Conservation (phyloP, 2,888 invertebrate genomes). For the Caenorhabditis sulstoni region DNA sequence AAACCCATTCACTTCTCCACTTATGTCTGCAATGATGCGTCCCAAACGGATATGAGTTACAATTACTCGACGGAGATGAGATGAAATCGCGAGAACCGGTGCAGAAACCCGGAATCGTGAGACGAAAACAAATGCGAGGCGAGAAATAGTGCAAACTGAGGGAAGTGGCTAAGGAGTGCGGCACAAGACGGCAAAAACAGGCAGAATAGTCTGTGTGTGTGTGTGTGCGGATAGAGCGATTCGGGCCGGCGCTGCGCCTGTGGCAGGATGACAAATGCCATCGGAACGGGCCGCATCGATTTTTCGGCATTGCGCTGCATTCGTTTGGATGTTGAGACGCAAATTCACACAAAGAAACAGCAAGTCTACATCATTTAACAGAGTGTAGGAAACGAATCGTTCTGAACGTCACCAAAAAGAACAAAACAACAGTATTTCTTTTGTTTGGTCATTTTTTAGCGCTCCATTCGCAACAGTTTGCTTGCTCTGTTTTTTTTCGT, state of each 20-base stretch:
- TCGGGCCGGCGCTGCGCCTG: conserved; percentile 37
- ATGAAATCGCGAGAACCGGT: conserved; percentile 2
- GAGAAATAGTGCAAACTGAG: conserved; percentile 52
- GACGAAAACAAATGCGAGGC: conserved; percentile 20
- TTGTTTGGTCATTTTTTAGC: conserved; percentile 4
- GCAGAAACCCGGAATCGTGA: conserved; percentile 18
- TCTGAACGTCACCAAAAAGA: conserved; percentile 16
- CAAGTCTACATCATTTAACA: too few relatives aligned
- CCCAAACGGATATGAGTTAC: background rate
- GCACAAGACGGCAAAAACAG: conserved; percentile 45
- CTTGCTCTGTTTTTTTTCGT: conserved; percentile 1
- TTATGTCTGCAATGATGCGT: conserved; percentile 3
- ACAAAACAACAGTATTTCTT: background rate
- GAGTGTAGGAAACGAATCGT: too few relatives aligned
- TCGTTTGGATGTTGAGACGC: too few relatives aligned
- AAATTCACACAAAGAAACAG: too few relatives aligned
- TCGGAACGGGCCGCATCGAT: too few relatives aligned
- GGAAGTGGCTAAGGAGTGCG: conserved; percentile 31
- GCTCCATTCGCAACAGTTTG: conserved; percentile 24
- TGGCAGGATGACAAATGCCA: conserved; percentile 44
- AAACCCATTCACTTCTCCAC: conserved; percentile 3
- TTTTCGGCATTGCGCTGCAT: background rate
- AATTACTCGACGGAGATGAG: conserved; percentile 12
- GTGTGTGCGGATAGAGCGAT: conserved; percentile 40
- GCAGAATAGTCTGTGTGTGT: conserved; percentile 2